phyloP scores from a whole-genome alignment of 2,113 vertebrate genomes.

The Scomber colias region DNA sequence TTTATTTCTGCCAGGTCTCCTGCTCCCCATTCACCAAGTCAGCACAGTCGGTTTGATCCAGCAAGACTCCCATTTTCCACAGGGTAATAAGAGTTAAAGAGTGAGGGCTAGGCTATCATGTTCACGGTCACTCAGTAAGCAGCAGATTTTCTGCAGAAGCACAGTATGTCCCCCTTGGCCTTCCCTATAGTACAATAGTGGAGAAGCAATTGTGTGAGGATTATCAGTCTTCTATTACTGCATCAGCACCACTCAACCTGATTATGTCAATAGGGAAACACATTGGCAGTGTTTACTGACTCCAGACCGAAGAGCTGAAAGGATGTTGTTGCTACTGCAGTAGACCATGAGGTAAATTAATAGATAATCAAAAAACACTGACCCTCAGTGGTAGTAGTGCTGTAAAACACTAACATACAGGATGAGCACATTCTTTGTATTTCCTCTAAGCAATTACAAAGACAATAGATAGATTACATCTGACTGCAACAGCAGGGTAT shows the following conservation, averaged over 20 bases:
- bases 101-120: constrained; percentile 63
- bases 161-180: constrained; percentile 49
- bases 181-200: constrained; percentile 54
- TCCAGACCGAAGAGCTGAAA: constrained; percentile 41
- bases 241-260: constrained; percentile 74
- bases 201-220: constrained; percentile 73
- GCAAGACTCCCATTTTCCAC: constrained; percentile 65
- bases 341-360: constrained; percentile 70
- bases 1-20: constrained; percentile 43
- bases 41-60: constrained; percentile 61
- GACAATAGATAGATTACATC: constrained; percentile 53
- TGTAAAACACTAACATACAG: constrained; percentile 33
- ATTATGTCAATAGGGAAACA: constrained; percentile 78
- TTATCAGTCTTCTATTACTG: constrained; percentile 75
- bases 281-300: constrained; percentile 62
- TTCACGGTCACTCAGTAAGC: constrained; percentile 72
- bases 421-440: constrained; percentile 24
- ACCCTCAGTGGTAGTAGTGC: constrained; percentile 50
- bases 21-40: constrained; percentile 31
- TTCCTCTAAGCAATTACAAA: constrained; percentile 51
- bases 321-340: constrained; percentile 29
- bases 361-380: constrained; percentile 70
- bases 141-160: constrained; percentile 62
- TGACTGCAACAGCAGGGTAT: constrained; percentile 40
- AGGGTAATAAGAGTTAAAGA: constrained; percentile 76